These are phyloP conservation scores for Malurus alboscapulatus DNA, from an alignment of 2,113 vertebrate species.

Conservation along the genomic window DNA sequence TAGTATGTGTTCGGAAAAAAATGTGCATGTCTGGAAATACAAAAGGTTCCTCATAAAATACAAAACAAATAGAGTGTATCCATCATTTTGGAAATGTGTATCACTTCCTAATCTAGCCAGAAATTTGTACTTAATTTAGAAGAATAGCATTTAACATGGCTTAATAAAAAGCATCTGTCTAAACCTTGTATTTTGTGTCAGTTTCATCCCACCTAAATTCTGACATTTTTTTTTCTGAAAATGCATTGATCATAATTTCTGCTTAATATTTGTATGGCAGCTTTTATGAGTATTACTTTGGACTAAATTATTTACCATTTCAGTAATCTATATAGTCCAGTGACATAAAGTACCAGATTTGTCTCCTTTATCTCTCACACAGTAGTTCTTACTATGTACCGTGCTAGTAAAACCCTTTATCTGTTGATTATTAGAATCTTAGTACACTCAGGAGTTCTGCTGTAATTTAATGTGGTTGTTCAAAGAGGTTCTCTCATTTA, in stretches of 20 bases:
- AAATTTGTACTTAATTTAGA: constrained; percentile 47
- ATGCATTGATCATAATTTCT: constrained; percentile 51
- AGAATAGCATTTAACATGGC: constrained; percentile 11
- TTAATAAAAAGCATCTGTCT: constrained; percentile 53
- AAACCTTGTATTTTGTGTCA: constrained; percentile 50
- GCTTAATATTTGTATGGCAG: constrained; percentile 51
- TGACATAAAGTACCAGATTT: constrained; percentile 65
- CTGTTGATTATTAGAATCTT: constrained; percentile 75
- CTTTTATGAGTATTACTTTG: constrained; percentile 52
- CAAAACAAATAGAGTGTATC: background rate
- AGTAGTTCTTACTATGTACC: constrained; percentile 64
- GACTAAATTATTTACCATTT: constrained; percentile 65
- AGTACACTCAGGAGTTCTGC: constrained; percentile 70
- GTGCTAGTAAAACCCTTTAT: constrained; percentile 71
- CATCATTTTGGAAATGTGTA: constrained; percentile 7
- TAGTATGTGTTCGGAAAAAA: background rate
- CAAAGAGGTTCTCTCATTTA: constrained; percentile 69
- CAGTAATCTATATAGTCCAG: constrained; percentile 68
- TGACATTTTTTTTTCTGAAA: constrained; percentile 22
- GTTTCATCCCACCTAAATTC: constrained; percentile 28
- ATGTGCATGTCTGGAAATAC: background rate
- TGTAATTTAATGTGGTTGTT: constrained; percentile 74
- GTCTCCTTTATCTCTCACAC: constrained; percentile 61
- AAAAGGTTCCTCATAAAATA: background rate
- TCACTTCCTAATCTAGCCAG: constrained; percentile 23